Evolutionary conservation across 2,888 invertebrate genomes (phyloP), one percentile per base, ranked within the genome.

Genomic region (Colostygia pectinataria): DNA sequence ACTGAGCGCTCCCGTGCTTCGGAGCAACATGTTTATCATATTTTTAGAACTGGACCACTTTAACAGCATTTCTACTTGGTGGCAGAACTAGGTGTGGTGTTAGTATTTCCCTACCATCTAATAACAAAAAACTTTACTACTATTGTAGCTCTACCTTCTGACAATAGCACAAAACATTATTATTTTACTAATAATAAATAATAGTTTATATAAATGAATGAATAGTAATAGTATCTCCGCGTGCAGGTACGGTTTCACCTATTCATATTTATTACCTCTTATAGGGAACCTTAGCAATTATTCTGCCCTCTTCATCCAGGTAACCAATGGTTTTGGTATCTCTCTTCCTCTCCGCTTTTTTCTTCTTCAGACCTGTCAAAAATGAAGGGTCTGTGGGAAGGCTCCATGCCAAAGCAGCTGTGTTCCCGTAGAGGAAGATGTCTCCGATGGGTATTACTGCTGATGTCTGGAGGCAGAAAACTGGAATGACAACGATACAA

Each of bases 331-430:
- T 75, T 28, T 73, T 80, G 1, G 54, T 49, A 36, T 88, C 83
- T 0, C 61, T 72, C 53, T 88, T 77, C 20, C 82, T 67, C 5
- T 78, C 65, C 0, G 72, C 68, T n/a, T 75, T 72, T 2, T 74
- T 65, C 1, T 80, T 66, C 14, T 80, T 86, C 2, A 90, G 65
- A 60, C 77, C 73, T 27, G 77, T 61, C 2, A 87, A 63, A 6
- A 76, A 57, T 13, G 71, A 70, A 0, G 87, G 91, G 39, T 93
- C 92, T 25, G 93, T 91, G 0, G 96, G 96, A 14, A 96, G 73
- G 57, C 91, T 92, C 93, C 95, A 96, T 1, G 96, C 95, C 48
- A 96, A 76, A 1, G 94, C 95, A 0, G 94, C 94, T 0, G 95
- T 96, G 46, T 92, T 91, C 1, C 94, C 95, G 55, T 93, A 86